Base-by-base conservation (phyloP, 2,113 vertebrate species). In the Callipepla californica region DNA sequence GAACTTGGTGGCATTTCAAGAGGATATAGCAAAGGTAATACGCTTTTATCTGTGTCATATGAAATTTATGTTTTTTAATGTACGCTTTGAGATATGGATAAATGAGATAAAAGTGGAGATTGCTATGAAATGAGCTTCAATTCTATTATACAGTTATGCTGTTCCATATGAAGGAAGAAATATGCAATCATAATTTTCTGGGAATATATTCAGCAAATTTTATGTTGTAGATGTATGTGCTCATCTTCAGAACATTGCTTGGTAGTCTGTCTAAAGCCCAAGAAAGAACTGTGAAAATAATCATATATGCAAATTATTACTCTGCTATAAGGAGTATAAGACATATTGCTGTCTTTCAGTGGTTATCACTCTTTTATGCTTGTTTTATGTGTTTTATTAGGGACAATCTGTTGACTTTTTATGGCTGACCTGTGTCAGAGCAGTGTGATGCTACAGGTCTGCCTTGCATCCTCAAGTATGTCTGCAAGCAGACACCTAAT, bases 1-100 rank as follows among this genome's bases (percentile, higher is more conserved):
- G 97, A 99, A 99, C 97, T 98, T 99, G 85, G 98, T 99, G 97
- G 99, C 99, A 22, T 98, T 99, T 95, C 99, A 99, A 82, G 99
- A 99, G 94, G 99, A 99, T 53, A 98, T 98, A 11, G 99, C 99
- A 2, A 99, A 99, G 99, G 99, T 99, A 98, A 75, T 53, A 3
- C 23, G 1, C 5, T 7, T 76, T 45, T 36, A 28, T 48, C 28
- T 23, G 6, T 55, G 42, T 9, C 36, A 0, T 6, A 15, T 21
- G n/a, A 25, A 67, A 62, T 58, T 23, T 34, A 28, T n/a, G 2
- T 21, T 67, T 63, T 78, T 36, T 40, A 3, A 63, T 51, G 22
- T 13, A 7, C 50, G 11, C 26, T 85, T 57, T 0, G 7, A 51
- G 61, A 16, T 14, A 4, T 0, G 7, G 50, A 26, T 75, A 17